These are phyloP conservation scores for Odobenus rosmarus DNA, from an alignment of 2,113 vertebrate species.

Conservation along the genomic window DNA sequence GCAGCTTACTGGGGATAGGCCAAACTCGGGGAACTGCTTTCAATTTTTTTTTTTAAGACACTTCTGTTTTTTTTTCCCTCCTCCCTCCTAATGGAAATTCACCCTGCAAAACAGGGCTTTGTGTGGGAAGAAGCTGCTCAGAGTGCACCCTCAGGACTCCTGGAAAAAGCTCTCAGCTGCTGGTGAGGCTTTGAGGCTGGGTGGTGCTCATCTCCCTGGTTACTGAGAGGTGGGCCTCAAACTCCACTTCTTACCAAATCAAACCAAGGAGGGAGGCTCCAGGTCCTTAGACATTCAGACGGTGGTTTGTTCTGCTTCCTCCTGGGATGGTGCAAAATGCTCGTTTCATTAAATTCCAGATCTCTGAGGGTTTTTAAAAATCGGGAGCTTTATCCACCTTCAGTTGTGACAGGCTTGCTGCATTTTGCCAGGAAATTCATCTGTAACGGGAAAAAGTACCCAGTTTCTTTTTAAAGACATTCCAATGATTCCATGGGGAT, in stretches of 20 bases:
- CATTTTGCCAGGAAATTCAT: slow-evolving; percentile 51
- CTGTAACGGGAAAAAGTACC: not conserved
- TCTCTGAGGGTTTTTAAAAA: not conserved
- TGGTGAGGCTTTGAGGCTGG: not conserved
- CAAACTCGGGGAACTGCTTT: slow-evolving; percentile 33
- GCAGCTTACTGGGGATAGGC: slow-evolving; percentile 50
- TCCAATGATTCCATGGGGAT: not conserved
- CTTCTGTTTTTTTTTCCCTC: slow-evolving; percentile 42
- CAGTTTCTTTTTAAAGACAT: not conserved
- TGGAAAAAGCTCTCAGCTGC: not conserved
- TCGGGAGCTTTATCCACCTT: slow-evolving; percentile 3
- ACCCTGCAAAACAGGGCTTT: slow-evolving; percentile 1
- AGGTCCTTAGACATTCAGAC: slow-evolving; percentile 23
- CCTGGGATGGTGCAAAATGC: not conserved
- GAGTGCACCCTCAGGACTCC: not conserved
- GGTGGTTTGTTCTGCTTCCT: slow-evolving; percentile 57
- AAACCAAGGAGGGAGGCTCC: not conserved
- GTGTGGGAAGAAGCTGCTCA: not conserved
- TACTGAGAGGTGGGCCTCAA: not conserved
- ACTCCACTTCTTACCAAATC: not conserved
- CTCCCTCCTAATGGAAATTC: slow-evolving; percentile 62
- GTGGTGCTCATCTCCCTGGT: not conserved
- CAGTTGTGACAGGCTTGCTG: slow-evolving; percentile 46
- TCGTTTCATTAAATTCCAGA: slow-evolving; percentile 52
- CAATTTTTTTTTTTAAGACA: not conserved